Evolutionary conservation across 2,888 invertebrate species (phyloP).

Genomic region (Drosophila mulleri): DNA sequence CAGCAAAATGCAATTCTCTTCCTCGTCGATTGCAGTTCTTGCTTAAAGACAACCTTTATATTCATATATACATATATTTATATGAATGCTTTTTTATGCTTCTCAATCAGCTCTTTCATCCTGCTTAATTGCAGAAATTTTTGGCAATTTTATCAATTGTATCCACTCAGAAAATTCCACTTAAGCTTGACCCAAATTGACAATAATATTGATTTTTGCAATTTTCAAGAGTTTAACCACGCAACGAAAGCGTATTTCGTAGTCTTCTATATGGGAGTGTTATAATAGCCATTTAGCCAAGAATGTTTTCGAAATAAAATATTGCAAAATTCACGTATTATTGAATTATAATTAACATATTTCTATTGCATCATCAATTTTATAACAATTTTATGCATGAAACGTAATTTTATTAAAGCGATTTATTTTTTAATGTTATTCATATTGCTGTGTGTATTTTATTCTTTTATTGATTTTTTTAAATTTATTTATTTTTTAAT

Average conservation of each 20-base stretch:
- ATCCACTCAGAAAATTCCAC: conserved; percentile 2
- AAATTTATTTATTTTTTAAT: no score
- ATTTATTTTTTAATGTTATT: not conserved
- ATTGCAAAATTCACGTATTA: conserved; percentile 19
- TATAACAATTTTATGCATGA: not conserved
- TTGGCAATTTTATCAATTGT: not conserved
- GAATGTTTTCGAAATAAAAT: conserved; percentile 20
- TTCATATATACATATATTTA: not conserved
- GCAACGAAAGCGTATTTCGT: not conserved
- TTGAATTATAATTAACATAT: conserved; percentile 3
- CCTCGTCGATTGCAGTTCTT: conserved; percentile 3
- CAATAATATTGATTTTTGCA: conserved; percentile 5
- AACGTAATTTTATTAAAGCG: not conserved
- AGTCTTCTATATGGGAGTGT: not conserved
- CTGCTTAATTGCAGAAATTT: conserved; percentile 1
- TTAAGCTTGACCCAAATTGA: conserved; percentile 12
- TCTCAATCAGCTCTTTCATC: conserved; percentile 1
- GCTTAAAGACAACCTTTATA: not conserved
- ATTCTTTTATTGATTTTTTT: not conserved
- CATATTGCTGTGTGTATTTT: not conserved
- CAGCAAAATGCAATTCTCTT: conserved; percentile 27
- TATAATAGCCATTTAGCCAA: not conserved
- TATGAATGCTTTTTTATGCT: not conserved
- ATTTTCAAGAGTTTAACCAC: conserved; percentile 1
- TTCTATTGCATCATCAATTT: conserved; percentile 7